phyloP scores from a whole-genome alignment of 2,797 vertebrate species.

The Champsocephalus gunnari region DNA sequence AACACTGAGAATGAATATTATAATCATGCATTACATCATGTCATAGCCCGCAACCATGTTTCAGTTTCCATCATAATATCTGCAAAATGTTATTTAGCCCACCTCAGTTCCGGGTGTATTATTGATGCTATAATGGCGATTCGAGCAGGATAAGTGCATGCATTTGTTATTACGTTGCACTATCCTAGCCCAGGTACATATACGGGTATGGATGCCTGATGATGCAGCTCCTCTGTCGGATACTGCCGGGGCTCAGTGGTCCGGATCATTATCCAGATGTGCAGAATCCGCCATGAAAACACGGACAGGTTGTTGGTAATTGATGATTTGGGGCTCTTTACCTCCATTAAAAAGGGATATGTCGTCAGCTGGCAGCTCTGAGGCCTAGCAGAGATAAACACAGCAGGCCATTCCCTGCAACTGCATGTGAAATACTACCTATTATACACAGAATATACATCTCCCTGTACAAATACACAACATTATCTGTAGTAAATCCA shows the following conservation, averaged over 20 bases:
- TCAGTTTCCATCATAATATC: neutral
- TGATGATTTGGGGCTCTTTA: slow-evolving; percentile 44
- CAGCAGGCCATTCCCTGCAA: slow-evolving; percentile 60
- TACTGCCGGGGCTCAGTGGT: slow-evolving; percentile 39
- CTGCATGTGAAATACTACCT: slow-evolving; percentile 26
- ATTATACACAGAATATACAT: neutral
- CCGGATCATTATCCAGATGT: slow-evolving; percentile 15
- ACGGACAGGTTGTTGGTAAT: neutral
- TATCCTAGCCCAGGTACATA: slow-evolving; percentile 7
- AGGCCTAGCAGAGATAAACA: slow-evolving; percentile 75
- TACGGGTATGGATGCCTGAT: slow-evolving; percentile 52
- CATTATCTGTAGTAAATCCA: neutral
- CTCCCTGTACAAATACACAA: neutral
- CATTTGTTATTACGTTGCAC: neutral
- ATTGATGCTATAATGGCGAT: neutral
- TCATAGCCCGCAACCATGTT: neutral
- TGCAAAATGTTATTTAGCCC: neutral
- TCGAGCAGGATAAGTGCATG: neutral
- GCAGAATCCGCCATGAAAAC: too few relatives aligned
- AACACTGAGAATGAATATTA: slow-evolving; percentile 1
- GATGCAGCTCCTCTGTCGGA: slow-evolving; percentile 63
- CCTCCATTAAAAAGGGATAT: slow-evolving; percentile 21
- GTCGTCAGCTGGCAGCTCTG: slow-evolving; percentile 47
- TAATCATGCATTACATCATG: neutral
- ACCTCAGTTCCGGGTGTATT: neutral